Base-by-base conservation (phyloP, 2,797 vertebrate species). In the Odontamblyopus lacepedii region DNA sequence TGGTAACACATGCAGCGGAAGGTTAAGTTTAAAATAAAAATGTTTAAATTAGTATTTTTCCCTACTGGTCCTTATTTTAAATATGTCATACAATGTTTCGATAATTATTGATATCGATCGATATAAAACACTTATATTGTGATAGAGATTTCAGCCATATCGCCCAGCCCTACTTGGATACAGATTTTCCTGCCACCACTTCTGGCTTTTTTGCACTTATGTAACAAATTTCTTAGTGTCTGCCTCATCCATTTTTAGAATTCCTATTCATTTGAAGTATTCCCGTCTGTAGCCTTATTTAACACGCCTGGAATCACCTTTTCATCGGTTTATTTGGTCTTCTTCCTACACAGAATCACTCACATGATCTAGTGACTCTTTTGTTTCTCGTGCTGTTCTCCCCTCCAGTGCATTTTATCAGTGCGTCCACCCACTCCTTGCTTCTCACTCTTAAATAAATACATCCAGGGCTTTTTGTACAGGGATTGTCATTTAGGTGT, bases 401-500 rank as follows among this genome's bases (percentile, higher is more conserved):
- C 76, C 82, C 73, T 63, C 38, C 6, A 38, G 51, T 74, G 65
- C 65, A 72, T 88, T 82, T 87, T 71, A 78, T 83, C 81, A 79
- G 72, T 1, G 2, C 30, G 18, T 77, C 72, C 71, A 48, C 83
- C 78, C 57, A 72, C 78, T 32, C 75, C 63, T 53, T 7, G 44
- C 69, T 78, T 70, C 68, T 77, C 73, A 2, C 48, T 59, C 72
- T 69, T 80, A 84, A 87, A 88, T 89, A 82, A 87, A 88, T 81
- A 73, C 70, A 50, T 80, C 67, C 64, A 63, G 61, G 80, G 71
- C 19, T 63, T 44, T 38, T 80, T 80, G 61, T 77, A 78, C 6
- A 65, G 74, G 3, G 76, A 78, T 75, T 86, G 85, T 91, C 86
- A 83, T 89, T 91, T 86, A 85, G 83, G 85, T 87, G 83, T 79